These are phyloP conservation scores for Lasioglossum vierecki DNA, from an alignment of 2,888 invertebrate genomes.

Conservation along the genomic window DNA sequence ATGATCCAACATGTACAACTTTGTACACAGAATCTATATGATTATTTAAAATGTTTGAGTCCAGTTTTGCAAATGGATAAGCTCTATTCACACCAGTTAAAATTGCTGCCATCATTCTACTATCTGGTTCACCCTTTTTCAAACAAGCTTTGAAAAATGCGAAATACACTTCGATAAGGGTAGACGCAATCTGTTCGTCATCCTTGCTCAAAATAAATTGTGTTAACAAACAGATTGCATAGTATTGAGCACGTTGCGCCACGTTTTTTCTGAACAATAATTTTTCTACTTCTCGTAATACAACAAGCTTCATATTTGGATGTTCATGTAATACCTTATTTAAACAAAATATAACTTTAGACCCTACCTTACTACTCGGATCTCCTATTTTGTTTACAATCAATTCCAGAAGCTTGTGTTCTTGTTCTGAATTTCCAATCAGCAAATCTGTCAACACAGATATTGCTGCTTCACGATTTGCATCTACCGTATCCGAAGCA, in stretches of 20 bases:
- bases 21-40: constrained; percentile 92
- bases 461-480: constrained; percentile 92
- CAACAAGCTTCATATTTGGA: constrained; percentile 95
- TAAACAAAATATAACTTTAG: constrained; percentile 94
- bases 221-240: constrained; percentile 95
- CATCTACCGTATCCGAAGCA: constrained; percentile 91
- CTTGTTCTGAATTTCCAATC: constrained; percentile 92
- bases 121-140: constrained; percentile 93
- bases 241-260: constrained; percentile 94
- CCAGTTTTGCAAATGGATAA: constrained; percentile 91
- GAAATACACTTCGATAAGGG: constrained; percentile 96
- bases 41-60: constrained; percentile 85
- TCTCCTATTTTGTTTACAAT: constrained; percentile 98
- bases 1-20: constrained; percentile 91
- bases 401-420: constrained; percentile 91
- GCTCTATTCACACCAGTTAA: constrained; percentile 93
- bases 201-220: constrained; percentile 92
- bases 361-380: constrained; percentile 94
- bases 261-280: constrained; percentile 95
- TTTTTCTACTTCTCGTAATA: constrained; percentile 95
- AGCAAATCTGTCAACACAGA: constrained; percentile 90
- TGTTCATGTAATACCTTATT: constrained; percentile 93
- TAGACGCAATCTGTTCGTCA: constrained; percentile 91
- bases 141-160: constrained; percentile 97
- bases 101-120: constrained; percentile 93